A percentile compares a stretch with the other conserved stretches of the same genome.
phyloP scores from a whole-genome alignment of 2,113 vertebrate genomes.

The Illadopsis cleaveri region DNA sequence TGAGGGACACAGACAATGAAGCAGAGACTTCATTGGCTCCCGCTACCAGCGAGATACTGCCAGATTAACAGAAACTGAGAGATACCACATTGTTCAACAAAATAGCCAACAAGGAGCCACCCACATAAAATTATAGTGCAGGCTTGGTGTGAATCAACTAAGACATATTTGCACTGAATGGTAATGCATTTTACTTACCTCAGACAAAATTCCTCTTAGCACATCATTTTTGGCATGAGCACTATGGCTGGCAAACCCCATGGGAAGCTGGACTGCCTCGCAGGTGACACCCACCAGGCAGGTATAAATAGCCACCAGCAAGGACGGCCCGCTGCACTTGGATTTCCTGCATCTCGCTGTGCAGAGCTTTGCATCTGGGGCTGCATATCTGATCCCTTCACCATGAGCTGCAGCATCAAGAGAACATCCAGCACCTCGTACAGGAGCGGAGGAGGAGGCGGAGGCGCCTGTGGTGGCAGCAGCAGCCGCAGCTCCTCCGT shows the following conservation, averaged over 20 bases:
- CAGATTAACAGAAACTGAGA: neutral
- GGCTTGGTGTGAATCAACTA: constrained; percentile 31
- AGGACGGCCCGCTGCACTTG: neutral
- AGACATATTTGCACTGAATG: constrained; percentile 16
- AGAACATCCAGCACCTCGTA: constrained; percentile 27
- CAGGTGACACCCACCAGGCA: constrained; percentile 17
- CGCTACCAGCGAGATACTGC: neutral
- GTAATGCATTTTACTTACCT: constrained; percentile 6
- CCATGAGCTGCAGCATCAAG: constrained; percentile 58
- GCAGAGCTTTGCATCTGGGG: neutral
- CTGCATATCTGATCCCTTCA: neutral
- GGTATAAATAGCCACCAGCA: neutral
- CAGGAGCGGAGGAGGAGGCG: neutral
- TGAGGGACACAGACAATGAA: neutral
- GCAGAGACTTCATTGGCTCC: neutral
- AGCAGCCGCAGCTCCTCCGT: neutral
- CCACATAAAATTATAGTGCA: constrained; percentile 2
- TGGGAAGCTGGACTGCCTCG: constrained; percentile 28
- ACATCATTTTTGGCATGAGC: constrained; percentile 11
- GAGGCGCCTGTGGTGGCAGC: neutral
- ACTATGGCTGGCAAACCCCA: neutral
- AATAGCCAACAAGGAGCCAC: constrained; percentile 19
- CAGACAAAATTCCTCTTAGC: constrained; percentile 11
- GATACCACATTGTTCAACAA: neutral
- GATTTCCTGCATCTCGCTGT: neutral